Percentiles rank a stretch among this genome's conserved stretches.
Evolutionary conservation across 1,140 invertebrate genomes (phyloP).

Genomic region (Zaprionus kolodkinae): DNA sequence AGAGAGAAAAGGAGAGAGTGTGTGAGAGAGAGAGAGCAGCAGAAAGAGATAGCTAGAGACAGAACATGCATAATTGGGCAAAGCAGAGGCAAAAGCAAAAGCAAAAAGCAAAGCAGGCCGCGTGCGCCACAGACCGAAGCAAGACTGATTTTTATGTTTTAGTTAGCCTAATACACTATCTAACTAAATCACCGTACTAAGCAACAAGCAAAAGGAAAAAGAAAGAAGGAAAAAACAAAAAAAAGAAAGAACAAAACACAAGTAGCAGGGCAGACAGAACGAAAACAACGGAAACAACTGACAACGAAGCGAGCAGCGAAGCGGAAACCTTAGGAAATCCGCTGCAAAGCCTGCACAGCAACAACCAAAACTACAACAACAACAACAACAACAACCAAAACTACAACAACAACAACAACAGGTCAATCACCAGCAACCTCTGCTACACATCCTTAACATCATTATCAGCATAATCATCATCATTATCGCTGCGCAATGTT

Average conservation of each 20-base stretch:
- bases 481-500: slow-evolving; percentile 67
- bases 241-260: slow-evolving; percentile 17
- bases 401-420: slow-evolving; percentile 18
- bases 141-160: slow-evolving; percentile 83
- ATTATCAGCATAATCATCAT: slow-evolving; percentile 30
- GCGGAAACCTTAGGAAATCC: slow-evolving; percentile 58
- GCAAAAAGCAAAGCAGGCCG: neutral
- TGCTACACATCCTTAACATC: slow-evolving; percentile 21
- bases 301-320: slow-evolving; percentile 40
- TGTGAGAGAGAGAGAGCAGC: neutral
- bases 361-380: slow-evolving; percentile 38
- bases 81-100: slow-evolving; percentile 23
- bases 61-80: slow-evolving; percentile 10
- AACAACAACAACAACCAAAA: slow-evolving; percentile 32
- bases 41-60: neutral
- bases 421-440: slow-evolving; percentile 20
- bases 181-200: slow-evolving; percentile 43
- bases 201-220: slow-evolving; percentile 37
- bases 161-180: slow-evolving; percentile 63
- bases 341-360: slow-evolving; percentile 24
- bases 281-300: slow-evolving; percentile 1
- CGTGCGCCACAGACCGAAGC: slow-evolving; percentile 47
- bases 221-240: slow-evolving; percentile 17
- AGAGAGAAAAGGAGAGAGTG: neutral
- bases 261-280: neutral